Evolutionary conservation across 2,113 vertebrate genomes (phyloP), one percentile per base, ranked within the genome.

Genomic region (Proterorhinus semilunaris): DNA sequence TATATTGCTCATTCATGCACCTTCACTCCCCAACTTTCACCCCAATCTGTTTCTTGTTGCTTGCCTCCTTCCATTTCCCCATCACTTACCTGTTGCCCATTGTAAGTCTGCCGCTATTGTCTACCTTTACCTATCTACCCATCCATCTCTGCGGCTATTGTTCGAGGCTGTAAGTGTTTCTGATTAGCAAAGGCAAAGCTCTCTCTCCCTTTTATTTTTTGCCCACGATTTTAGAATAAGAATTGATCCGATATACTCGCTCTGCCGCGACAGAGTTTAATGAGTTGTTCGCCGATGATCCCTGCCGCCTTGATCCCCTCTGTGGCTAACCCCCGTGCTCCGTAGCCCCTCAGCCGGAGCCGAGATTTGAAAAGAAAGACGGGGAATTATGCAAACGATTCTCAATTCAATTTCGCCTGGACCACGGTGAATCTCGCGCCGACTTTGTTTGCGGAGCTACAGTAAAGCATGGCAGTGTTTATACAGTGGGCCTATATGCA

Each of bases 201-300:
- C 63, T 73, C 68, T 36, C 27, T 36, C 27, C 27, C 27, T 36
- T 36, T 36, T 81, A 44, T 53, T 74, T 74, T 44, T 36, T 8
- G 12, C 13, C 10, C 48, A 21, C 48, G 65, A 57, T 52, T 57
- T 54, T 11, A 10, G 48, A 77, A 67, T 62, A 78, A 69, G 72
- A 81, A 82, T 75, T 76, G 77, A 81, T 86, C 66, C 58, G 10
- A 49, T 50, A 61, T 75, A 74, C 78, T 71, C 57, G 21, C 66
- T 76, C 76, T 13, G 10, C 59, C 27, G 72, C 69, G 55, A 10
- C 70, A 0, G 0, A 82, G 78, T 83, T 1, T 89, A 88, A 83
- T 86, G 78, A 83, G 69, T 66, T 57, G 86, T 90, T 85, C 81
- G 80, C 72, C 54, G 79, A 69, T 69, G 69, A 88, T 85, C 79